These are phyloP conservation scores for Laupala kohalensis DNA, from an alignment of 1,140 invertebrate genomes.

Conservation along the genomic window DNA sequence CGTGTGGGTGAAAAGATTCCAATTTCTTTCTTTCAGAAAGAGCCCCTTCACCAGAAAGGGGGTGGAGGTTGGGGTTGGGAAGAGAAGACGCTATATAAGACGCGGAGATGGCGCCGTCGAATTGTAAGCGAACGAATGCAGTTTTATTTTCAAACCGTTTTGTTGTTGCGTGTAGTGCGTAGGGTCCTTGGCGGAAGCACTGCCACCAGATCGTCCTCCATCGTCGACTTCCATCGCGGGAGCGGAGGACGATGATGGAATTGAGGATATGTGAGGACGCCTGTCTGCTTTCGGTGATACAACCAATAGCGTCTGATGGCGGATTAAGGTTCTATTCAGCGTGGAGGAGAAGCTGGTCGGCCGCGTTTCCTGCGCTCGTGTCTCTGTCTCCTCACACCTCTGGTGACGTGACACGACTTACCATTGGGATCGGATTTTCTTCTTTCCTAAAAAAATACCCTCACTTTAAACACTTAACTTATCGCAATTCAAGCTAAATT, in stretches of 20 bases:
- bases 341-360: too few species aligned
- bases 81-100: too few species aligned
- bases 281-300: neutral
- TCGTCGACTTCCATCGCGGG: neutral
- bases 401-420: too few species aligned
- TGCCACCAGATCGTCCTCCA: neutral
- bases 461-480: too few species aligned
- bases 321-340: neutral
- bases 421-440: too few species aligned
- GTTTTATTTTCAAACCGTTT: neutral
- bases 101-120: too few species aligned
- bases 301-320: neutral
- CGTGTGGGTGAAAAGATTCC: neutral
- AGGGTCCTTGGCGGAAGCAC: neutral
- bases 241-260: neutral
- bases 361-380: too few species aligned
- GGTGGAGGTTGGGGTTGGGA: too few species aligned
- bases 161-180: neutral
- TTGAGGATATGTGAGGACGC: neutral
- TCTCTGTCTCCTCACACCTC: too few species aligned
- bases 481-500: too few species aligned
- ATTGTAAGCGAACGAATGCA: neutral
- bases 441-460: too few species aligned
- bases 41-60: too few species aligned
- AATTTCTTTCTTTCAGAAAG: neutral